Conservation (phyloP, 2,888 invertebrate genomes). For the Lycaena phlaeas region DNA sequence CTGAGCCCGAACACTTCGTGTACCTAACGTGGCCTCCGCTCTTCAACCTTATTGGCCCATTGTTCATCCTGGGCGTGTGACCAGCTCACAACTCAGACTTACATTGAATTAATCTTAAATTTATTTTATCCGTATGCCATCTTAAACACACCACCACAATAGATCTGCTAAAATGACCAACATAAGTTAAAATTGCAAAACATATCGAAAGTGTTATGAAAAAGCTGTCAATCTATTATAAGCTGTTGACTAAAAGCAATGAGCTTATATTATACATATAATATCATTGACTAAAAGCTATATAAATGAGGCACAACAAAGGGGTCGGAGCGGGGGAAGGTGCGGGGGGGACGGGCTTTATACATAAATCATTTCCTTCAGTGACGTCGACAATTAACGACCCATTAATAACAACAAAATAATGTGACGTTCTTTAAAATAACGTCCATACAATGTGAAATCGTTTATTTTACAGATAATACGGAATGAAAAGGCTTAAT, state of each 20-base stretch:
- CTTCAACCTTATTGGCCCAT: no score
- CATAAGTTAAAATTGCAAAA: no score
- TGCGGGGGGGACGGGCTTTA: not conserved
- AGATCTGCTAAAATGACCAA: no score
- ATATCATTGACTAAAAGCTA: not conserved
- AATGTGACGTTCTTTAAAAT: slow-evolving; percentile 6
- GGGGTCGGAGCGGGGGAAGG: not conserved
- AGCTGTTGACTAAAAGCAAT: not conserved
- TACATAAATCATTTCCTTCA: slow-evolving; percentile 6
- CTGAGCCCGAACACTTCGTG: no score
- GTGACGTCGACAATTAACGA: slow-evolving; percentile 7
- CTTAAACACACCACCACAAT: no score
- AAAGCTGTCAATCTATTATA: not conserved
- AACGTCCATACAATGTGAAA: not conserved
- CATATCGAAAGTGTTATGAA: no score
- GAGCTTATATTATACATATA: no score
- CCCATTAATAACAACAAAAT: slow-evolving; percentile 8
- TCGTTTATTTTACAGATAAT: not conserved
- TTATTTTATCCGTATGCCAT: no score
- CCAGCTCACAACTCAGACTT: no score
- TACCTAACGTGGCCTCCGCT: no score
- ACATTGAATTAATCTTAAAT: no score
- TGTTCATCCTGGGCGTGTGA: no score
- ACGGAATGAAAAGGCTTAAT: not conserved
- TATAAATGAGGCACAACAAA: not conserved